A percentile compares a stretch with the other conserved stretches of the same genome.
Conservation (phyloP, 2,888 invertebrate genomes). For the Xestia ashworthii region DNA sequence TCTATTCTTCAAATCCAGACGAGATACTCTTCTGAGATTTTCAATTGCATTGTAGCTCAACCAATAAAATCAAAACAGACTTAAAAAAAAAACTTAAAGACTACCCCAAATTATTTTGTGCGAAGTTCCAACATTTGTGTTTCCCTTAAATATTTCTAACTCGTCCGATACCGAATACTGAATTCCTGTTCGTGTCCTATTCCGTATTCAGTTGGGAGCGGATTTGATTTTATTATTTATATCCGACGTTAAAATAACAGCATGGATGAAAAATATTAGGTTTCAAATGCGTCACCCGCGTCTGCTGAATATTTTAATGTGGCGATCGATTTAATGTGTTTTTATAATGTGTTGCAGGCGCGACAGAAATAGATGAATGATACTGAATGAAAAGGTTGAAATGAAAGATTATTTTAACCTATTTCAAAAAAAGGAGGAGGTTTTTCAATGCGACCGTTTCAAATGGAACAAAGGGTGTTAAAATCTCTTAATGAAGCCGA, state of each 20-base stretch:
- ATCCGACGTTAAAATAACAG: conserved; percentile 58
- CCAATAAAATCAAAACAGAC: neutral
- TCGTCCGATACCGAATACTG: conserved; percentile 65
- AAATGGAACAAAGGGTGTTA: too few species aligned
- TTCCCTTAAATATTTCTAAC: conserved; percentile 59
- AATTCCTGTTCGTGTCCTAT: conserved; percentile 70
- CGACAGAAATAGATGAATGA: neutral
- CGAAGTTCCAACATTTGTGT: conserved; percentile 52
- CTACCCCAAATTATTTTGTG: conserved; percentile 4
- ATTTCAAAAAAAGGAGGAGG: too few species aligned
- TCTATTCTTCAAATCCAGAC: neutral
- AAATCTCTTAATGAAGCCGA: too few species aligned
- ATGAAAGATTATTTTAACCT: too few species aligned
- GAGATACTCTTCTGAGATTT: neutral
- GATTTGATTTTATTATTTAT: conserved; percentile 67
- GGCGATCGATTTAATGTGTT: neutral
- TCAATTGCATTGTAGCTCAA: neutral
- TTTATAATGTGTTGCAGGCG: neutral
- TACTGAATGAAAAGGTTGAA: too few species aligned
- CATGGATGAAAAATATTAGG: conserved; percentile 24
- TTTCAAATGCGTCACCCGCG: neutral
- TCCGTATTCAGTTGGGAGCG: conserved; percentile 68
- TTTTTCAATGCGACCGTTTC: too few species aligned
- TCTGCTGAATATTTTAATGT: neutral
- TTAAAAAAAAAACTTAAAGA: neutral